These are phyloP conservation scores for Lysiphlebus fabarum DNA, from an alignment of 1,140 invertebrate genomes.

Conservation along the genomic window DNA sequence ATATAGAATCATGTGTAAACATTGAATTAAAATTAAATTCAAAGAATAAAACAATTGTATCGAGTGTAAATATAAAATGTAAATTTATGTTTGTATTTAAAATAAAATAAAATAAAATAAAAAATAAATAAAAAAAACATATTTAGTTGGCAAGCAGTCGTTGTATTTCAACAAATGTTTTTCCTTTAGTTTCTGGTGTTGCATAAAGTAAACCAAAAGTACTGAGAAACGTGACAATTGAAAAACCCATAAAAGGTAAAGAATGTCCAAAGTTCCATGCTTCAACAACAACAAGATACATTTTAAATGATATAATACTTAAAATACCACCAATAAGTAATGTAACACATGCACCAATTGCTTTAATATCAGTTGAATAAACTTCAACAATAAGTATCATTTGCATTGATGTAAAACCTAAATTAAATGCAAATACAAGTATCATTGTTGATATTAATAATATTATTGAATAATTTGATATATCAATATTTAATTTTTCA, in stretches of 20 bases:
- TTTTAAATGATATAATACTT: constrained; percentile 67
- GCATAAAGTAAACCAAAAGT: constrained; percentile 61
- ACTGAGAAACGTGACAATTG: constrained; percentile 48
- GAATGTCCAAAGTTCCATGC: constrained; percentile 59
- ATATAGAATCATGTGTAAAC: too few relatives aligned
- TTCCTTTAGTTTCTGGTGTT: constrained; percentile 77
- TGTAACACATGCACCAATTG: constrained; percentile 64
- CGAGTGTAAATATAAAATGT: too few relatives aligned
- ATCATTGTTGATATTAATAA: constrained; percentile 60
- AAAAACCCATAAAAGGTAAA: constrained; percentile 69
- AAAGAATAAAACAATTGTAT: too few relatives aligned
- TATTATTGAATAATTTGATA: constrained; percentile 51
- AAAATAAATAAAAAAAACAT: too few relatives aligned
- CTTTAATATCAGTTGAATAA: constrained; percentile 66
- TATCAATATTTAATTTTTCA: constrained; percentile 34
- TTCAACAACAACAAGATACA: constrained; percentile 63
- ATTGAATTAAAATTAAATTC: too few relatives aligned
- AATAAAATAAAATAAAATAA: too few relatives aligned
- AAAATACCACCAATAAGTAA: constrained; percentile 66
- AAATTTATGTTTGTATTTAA: too few relatives aligned
- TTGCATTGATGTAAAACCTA: constrained; percentile 67
- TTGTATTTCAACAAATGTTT: constrained; percentile 58
- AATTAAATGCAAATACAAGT: constrained; percentile 65
- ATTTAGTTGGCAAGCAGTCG: constrained; percentile 25
- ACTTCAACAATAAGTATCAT: constrained; percentile 69